Base-by-base conservation (phyloP, 2,797 vertebrate genomes). In the Tachyglossus aculeatus region DNA sequence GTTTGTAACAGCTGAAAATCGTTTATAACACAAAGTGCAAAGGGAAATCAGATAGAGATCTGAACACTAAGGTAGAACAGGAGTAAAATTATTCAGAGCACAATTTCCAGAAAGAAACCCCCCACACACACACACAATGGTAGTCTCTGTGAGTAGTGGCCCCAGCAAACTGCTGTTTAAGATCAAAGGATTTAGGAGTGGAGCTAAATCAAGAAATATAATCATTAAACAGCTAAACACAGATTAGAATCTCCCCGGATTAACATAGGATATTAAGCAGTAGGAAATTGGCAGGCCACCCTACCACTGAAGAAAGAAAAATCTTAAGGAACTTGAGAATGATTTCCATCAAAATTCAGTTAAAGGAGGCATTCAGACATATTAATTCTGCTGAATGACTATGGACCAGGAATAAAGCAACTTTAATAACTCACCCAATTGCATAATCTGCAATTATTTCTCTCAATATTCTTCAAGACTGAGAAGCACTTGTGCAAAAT, bases 221-320 rank as follows among this genome's bases (percentile, higher is more conserved):
- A 44, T 63, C n/a, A 4, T 55, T 48, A 59, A 83, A 75, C 51
- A 74, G 58, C 65, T 70, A 80, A 79, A 51, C 54, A 57, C 59
- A 85, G 75, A 83, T 83, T 41, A 67, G 43, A 70, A 68, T 79
- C 67, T 39, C 77, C 62, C 53, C 51, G 43, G 44, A 83, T 73
- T 57, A 72, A 77, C 36, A 70, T 41, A 53, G 67, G 58, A 75
- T 63, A 55, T 22, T n/a, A 72, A 70, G 64, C 37, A 51, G 18
- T 67, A 67, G 56, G 67, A 70, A 70, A 73, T 39, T 13, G 39
- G 43, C 18, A 58, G 58, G 56, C 44, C 51, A 32, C 43, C 40
- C 60, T 71, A 45, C 33, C n/a, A 73, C 22, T 40, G 51, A 57
- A 71, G 3, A 22, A 44, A 52, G 34, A 21, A 67, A 38, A 29